Evolutionary conservation across 2,113 vertebrate species (phyloP), one percentile per base, ranked within the genome.

Genomic region (Chaetodon auriga): DNA sequence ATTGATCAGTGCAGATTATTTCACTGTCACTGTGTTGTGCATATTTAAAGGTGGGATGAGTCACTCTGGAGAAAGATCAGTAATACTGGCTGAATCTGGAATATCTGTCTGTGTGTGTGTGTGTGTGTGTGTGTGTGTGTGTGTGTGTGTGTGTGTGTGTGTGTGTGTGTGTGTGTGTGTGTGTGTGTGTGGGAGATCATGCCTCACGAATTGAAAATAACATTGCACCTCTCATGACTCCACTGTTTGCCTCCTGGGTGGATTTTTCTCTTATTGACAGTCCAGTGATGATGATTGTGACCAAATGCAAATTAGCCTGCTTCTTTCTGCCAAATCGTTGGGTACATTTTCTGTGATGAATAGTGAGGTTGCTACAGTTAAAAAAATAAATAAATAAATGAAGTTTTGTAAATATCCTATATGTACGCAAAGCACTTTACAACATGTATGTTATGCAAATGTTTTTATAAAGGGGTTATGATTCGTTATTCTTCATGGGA

Each of bases 391-490:
- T 30, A 30, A 30, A 30, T 30, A 30, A 30, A 30, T 30, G 30
- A n/a, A 3, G 41, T 73, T 84, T 60, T 91, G 78, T 87, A 90
- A 82, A 84, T 90, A 73, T 80, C 51, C 69, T 87, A 55, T 89
- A 66, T 85, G 63, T 91, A 75, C 90, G 90, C 84, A 71, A 80
- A 84, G 94, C 94, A 95, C 94, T 95, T 95, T 95, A 94, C 36
- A 82, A 84, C 58, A 75, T 71, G 46, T 76, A 76, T 87, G 51
- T 84, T 91, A 87, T 87, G 84, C 88, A 90, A 82, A 72, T 63
- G 49, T 82, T 13, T 74, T 58, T 46, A 35, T 15, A 35, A 68
- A 78, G 45, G 45, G 45, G 55, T 63, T 16, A 9, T 41, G 57
- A 2, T 69, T 35, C 21, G 45, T 69, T 68, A 2, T 54, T 80